Percentiles rank a stretch among this genome's conserved stretches.
phyloP scores from a whole-genome alignment of 2,888 invertebrate genomes.

The Stenodera caucasica region DNA sequence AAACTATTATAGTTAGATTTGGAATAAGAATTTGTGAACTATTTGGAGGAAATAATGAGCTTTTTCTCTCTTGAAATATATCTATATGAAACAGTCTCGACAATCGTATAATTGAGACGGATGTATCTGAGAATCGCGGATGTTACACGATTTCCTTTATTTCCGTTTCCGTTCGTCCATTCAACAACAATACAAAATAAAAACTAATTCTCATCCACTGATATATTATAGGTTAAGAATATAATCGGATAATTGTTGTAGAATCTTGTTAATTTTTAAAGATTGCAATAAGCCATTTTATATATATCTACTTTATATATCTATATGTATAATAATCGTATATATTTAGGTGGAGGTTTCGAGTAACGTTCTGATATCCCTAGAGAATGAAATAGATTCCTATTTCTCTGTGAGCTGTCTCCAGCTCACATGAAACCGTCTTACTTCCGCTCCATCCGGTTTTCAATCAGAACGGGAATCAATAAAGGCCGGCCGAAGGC shows the following conservation, averaged over 20 bases:
- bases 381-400: conserved; percentile 46
- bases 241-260: neutral
- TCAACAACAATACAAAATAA: conserved; percentile 13
- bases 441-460: conserved; percentile 55
- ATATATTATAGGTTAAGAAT: neutral
- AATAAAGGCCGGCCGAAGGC: conserved; percentile 41
- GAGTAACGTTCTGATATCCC: conserved; percentile 31
- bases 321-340: conserved; percentile 11
- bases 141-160: neutral
- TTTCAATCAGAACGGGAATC: conserved; percentile 54
- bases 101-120: conserved; percentile 26
- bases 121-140: conserved; percentile 9
- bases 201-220: neutral
- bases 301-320: conserved; percentile 9
- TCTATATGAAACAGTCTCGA: conserved; percentile 15
- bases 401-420: conserved; percentile 46
- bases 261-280: no score
- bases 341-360: conserved; percentile 31
- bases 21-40: conserved; percentile 28
- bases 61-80: conserved; percentile 21
- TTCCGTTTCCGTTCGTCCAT: neutral
- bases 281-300: no score
- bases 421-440: conserved; percentile 49
- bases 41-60: conserved; percentile 21
- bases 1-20: conserved; percentile 22